A percentile compares a stretch with the other conserved stretches of the same genome.
Evolutionary conservation across 2,888 invertebrate genomes (phyloP).

Genomic region (Unio delphinus): DNA sequence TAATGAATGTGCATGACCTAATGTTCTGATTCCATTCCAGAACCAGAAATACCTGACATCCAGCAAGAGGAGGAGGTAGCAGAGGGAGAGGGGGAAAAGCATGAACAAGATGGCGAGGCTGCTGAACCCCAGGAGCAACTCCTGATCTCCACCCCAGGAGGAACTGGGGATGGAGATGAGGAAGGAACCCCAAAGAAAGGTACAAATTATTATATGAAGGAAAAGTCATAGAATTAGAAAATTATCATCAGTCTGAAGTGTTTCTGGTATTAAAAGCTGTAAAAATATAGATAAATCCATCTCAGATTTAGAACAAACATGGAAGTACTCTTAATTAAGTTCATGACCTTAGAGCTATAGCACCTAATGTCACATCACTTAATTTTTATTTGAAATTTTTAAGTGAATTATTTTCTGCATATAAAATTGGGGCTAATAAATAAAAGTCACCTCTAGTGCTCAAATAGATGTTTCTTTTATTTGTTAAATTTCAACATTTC

Average conservation of each 20-base stretch:
- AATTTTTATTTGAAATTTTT: background rate
- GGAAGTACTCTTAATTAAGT: no score
- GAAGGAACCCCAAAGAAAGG: conserved; percentile 46
- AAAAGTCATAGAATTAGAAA: no score
- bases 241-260: no score
- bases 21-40: conserved; percentile 30
- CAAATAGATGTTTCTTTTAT: no score
- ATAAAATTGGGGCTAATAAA: no score
- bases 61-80: conserved; percentile 60
- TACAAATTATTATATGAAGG: conserved; percentile 5
- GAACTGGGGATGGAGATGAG: conserved; percentile 29
- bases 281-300: background rate
- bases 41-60: conserved; percentile 69
- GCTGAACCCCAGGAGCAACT: conserved; percentile 41
- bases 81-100: conserved; percentile 42
- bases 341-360: no score
- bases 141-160: conserved; percentile 47
- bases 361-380: no score
- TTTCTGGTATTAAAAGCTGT: conserved; percentile 6
- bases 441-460: no score
- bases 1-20: no score
- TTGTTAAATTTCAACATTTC: no score
- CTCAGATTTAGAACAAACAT: no score
- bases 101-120: conserved; percentile 40
- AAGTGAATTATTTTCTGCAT: background rate